Evolutionary conservation across 2,113 vertebrate species (phyloP).

Genomic region (Xiphias gladius): DNA sequence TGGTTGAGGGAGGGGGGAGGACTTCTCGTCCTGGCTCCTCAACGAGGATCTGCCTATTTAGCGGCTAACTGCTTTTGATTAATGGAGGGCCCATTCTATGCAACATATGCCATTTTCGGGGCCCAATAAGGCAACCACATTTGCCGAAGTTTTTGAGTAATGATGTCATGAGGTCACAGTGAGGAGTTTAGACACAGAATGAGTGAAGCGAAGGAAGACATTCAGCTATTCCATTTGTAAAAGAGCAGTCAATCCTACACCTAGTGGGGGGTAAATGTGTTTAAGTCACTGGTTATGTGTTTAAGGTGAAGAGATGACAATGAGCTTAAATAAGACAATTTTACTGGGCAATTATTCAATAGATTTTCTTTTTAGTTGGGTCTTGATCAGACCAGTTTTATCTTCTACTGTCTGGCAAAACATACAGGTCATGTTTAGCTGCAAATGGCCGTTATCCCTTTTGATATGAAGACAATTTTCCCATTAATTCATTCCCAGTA

Average conservation of each 20-base stretch:
- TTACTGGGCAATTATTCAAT: slow-evolving; percentile 15
- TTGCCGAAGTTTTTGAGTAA: slow-evolving; percentile 83
- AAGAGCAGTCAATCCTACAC: slow-evolving; percentile 41
- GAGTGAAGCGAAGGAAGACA: slow-evolving; percentile 70
- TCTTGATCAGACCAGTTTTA: background rate
- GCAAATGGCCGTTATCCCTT: background rate
- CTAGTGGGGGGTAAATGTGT: slow-evolving; percentile 59
- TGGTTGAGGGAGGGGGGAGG: slow-evolving; percentile 15
- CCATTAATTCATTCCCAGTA: background rate
- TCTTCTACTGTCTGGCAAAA: background rate
- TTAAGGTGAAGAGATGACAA: slow-evolving; percentile 15
- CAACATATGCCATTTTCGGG: slow-evolving; percentile 85
- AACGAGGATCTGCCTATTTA: slow-evolving; percentile 86
- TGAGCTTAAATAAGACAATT: background rate
- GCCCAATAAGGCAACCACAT: slow-evolving; percentile 70
- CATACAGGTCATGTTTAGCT: background rate
- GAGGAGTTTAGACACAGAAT: slow-evolving; percentile 72
- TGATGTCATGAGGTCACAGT: slow-evolving; percentile 85
- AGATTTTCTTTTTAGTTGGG: background rate
- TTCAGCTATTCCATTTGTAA: slow-evolving; percentile 31
- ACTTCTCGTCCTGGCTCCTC: slow-evolving; percentile 69
- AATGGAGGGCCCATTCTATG: slow-evolving; percentile 84
- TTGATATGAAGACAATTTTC: background rate
- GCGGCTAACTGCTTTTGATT: slow-evolving; percentile 89
- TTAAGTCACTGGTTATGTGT: slow-evolving; percentile 47